These are phyloP conservation scores for Myripristis murdjan DNA, from an alignment of 2,797 vertebrate genomes.

Conservation along the genomic window DNA sequence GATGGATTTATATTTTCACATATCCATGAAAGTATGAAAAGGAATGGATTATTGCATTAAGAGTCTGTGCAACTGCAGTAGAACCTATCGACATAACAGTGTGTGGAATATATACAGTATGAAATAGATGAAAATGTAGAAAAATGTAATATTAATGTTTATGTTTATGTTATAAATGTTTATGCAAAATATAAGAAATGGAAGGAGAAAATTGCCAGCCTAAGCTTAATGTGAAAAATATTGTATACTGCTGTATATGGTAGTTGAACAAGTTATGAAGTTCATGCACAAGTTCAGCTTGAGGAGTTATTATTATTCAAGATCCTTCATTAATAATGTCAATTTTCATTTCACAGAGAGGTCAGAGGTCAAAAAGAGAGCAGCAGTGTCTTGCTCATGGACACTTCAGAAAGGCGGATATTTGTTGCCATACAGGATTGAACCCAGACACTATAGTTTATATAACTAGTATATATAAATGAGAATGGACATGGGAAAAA, in stretches of 20 bases:
- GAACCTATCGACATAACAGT: background rate
- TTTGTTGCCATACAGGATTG: too few species aligned
- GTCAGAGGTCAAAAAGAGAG: slow-evolving; percentile 9
- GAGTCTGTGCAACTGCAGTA: background rate
- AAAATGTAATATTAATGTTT: too few species aligned
- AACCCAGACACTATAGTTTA: too few species aligned
- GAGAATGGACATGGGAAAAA: too few species aligned
- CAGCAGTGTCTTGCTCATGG: background rate
- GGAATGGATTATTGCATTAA: background rate
- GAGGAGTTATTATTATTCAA: background rate
- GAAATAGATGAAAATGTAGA: slow-evolving; percentile 8
- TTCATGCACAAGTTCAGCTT: background rate
- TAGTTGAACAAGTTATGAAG: background rate
- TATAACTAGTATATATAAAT: too few species aligned
- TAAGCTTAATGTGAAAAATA: too few species aligned
- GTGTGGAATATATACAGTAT: slow-evolving; percentile 16
- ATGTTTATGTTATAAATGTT: too few species aligned
- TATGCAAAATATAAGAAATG: background rate
- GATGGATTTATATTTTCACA: background rate
- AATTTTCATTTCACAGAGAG: background rate
- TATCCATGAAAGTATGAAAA: slow-evolving; percentile 9
- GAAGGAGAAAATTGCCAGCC: too few species aligned
- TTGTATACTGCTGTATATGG: background rate
- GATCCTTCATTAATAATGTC: background rate
- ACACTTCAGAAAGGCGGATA: background rate